A percentile compares a stretch with the other conserved stretches of the same genome.
Evolutionary conservation across 2,888 invertebrate genomes (phyloP).

Genomic region (Sceliomorpha sp.): DNA sequence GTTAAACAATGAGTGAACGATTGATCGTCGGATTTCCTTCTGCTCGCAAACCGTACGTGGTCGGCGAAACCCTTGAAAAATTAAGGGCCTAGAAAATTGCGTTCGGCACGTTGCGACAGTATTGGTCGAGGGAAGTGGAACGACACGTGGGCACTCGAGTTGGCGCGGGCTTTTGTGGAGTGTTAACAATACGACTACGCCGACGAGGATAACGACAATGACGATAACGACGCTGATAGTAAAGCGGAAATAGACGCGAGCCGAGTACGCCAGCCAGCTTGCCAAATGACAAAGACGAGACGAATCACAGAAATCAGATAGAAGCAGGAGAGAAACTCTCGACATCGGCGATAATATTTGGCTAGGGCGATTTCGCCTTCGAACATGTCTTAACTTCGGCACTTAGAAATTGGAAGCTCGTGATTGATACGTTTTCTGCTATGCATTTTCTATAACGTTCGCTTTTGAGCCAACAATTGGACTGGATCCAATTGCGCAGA

Average conservation of each 20-base stretch:
- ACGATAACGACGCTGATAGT: constrained; percentile 40
- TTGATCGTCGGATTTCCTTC: constrained; percentile 5
- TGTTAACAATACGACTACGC: constrained; percentile 50
- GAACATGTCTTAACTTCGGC: too few species aligned
- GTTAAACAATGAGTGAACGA: too few species aligned
- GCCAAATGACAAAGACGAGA: constrained; percentile 25
- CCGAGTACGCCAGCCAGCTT: too few species aligned
- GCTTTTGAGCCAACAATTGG: too few species aligned
- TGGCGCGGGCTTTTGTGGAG: constrained; percentile 36
- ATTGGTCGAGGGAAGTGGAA: constrained; percentile 49
- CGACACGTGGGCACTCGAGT: constrained; percentile 51
- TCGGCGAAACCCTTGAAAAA: constrained; percentile 48
- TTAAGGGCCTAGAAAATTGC: constrained; percentile 51
- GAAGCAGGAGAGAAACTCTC: too few species aligned
- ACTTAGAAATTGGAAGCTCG: too few species aligned
- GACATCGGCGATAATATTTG: too few species aligned
- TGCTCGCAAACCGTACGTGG: constrained; percentile 50
- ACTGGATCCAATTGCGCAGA: too few species aligned
- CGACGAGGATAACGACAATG: constrained; percentile 50
- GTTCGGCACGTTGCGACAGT: constrained; percentile 42
- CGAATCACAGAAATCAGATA: too few species aligned
- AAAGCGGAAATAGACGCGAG: constrained; percentile 39
- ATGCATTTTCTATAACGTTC: too few species aligned
- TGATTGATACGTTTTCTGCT: too few species aligned
- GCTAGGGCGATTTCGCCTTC: too few species aligned